A percentile compares a stretch with the other conserved stretches of the same genome.
Evolutionary conservation across 2,888 invertebrate genomes (phyloP).

Genomic region (Lypha dubia): DNA sequence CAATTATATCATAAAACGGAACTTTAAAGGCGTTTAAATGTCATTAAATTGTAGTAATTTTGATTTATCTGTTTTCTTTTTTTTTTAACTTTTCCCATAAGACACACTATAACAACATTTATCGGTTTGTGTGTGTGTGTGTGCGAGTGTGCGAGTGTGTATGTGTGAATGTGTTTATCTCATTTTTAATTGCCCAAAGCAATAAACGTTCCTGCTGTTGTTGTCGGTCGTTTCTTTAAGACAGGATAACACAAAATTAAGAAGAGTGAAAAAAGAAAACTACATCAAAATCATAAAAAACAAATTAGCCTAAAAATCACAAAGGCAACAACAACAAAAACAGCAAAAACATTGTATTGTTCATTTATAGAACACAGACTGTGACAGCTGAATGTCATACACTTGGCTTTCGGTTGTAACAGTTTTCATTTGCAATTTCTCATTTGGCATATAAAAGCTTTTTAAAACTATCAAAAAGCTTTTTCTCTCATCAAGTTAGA

Average conservation of each 20-base stretch:
- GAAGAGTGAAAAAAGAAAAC: constrained; percentile 19
- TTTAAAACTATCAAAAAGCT: constrained; percentile 25
- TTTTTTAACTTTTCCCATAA: constrained; percentile 27
- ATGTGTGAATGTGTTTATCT: constrained; percentile 23
- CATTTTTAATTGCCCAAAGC: constrained; percentile 49
- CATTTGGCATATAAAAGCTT: constrained; percentile 28
- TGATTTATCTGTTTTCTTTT: constrained; percentile 9
- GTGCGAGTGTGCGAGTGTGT: too few species aligned
- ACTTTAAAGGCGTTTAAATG: background rate
- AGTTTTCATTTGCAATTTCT: constrained; percentile 31
- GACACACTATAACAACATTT: constrained; percentile 43
- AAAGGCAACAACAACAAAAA: constrained; percentile 15
- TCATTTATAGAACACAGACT: constrained; percentile 62
- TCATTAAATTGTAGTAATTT: background rate
- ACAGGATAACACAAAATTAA: constrained; percentile 44
- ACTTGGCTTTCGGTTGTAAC: constrained; percentile 45
- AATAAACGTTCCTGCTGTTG: constrained; percentile 21
- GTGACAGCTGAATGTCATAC: constrained; percentile 67
- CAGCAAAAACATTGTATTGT: constrained; percentile 43
- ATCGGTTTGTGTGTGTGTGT: constrained; percentile 15
- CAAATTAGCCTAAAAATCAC: constrained; percentile 48
- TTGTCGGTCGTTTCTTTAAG: constrained; percentile 25
- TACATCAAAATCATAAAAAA: constrained; percentile 36
- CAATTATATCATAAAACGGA: background rate
- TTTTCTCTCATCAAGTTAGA: background rate